Conservation (phyloP, 2,797 vertebrate genomes). For the Chrysolophus pictus region DNA sequence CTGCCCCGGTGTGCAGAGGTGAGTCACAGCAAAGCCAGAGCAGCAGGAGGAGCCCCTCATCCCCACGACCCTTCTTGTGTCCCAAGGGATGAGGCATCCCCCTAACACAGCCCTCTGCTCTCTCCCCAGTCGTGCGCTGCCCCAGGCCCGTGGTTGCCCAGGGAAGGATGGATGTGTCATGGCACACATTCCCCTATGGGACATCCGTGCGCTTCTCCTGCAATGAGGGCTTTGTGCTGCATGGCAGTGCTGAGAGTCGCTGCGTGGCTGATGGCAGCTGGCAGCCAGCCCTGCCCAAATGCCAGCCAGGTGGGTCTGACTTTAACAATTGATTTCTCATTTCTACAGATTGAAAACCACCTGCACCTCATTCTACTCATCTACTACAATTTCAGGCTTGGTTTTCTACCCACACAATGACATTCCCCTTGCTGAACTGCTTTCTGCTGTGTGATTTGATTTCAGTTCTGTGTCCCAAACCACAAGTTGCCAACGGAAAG, state of each 20-base stretch:
- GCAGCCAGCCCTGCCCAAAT: constrained; percentile 4
- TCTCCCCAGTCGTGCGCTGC: not conserved
- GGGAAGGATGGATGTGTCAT: not conserved
- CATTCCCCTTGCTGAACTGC: not conserved
- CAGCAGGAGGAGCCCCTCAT: not conserved
- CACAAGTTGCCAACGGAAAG: not conserved
- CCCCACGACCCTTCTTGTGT: not conserved
- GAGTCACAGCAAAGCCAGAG: not conserved
- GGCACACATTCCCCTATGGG: not conserved
- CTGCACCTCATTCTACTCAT: not conserved
- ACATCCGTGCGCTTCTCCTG: not conserved
- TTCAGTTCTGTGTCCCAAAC: constrained; percentile 29
- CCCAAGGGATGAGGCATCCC: not conserved
- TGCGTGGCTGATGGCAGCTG: not conserved
- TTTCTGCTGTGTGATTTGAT: not conserved
- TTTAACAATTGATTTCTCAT: not conserved
- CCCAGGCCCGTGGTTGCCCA: not conserved
- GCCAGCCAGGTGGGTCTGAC: constrained; percentile 28
- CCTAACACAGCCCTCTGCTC: not conserved
- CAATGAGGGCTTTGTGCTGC: not conserved
- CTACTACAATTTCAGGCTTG: too few species aligned
- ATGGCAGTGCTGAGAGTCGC: not conserved
- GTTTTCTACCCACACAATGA: rapidly evolving
- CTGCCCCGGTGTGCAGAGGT: constrained; percentile 38
- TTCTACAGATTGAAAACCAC: not conserved